Evolutionary conservation across 2,113 vertebrate genomes (phyloP), one percentile per base, ranked within the genome.

Genomic region (Tichodroma muraria): DNA sequence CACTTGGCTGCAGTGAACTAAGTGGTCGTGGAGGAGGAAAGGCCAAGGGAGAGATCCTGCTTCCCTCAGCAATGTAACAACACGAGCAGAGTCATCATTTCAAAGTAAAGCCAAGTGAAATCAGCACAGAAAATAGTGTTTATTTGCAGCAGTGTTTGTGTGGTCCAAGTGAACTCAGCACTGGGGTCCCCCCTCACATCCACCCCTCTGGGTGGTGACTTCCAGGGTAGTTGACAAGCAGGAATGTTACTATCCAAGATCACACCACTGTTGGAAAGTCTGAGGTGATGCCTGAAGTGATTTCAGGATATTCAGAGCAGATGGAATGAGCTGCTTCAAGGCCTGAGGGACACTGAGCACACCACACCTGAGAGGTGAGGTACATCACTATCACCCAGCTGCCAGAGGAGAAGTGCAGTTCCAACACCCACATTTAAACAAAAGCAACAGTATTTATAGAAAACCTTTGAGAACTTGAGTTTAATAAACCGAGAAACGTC

Each of bases 401-500:
- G 88, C 91, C 89, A 15, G 8, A 57, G 69, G 68, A 9, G 19
- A 66, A 91, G 89, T 85, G 85, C 91, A 94, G 76, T 38, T 91
- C 88, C 83, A 95, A 80, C 82, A 76, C 93, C 76, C 88, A 80
- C 77, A 49, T 68, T 86, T 84, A 47, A 94, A 93, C 89, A 94
- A 69, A 93, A 94, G 66, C 82, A 33, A 93, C 68, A 6, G 40
- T 66, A 54, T 91, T 94, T 95, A 90, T 94, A 92, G 71, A 93
- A 92, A 95, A 81, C 63, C 89, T 92, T 94, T 90, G 93, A 97
- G 94, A 97, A 97, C 70, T 89, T 35, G 69, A 91, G 94, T 98
- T 98, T 98, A 98, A 98, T 98, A 97, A 98, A 97, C 96, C 90
- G 84, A 95, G 95, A 85, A 95, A 95, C 35, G 11, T 63, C 95